Percentiles rank a stretch among this genome's conserved stretches.
Conservation (phyloP, 2,797 vertebrate species). For the Melanotaenia parkinsoni region DNA sequence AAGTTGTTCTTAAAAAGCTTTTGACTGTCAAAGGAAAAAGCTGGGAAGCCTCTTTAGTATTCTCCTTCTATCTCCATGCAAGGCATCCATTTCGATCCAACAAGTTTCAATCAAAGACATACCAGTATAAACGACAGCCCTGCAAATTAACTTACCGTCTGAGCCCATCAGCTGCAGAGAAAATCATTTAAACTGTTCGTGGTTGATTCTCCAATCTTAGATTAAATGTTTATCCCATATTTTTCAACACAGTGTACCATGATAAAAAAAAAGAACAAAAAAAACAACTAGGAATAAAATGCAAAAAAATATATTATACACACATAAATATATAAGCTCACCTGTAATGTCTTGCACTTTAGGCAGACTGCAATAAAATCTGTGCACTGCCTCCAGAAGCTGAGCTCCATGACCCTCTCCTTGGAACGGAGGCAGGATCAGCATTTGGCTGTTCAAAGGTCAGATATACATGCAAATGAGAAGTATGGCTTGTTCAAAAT, state of each 20-base stretch:
- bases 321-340: slow-evolving; percentile 56
- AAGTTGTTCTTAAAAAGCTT: slow-evolving; percentile 39
- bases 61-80: slow-evolving; percentile 47
- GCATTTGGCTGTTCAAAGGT: slow-evolving; percentile 91
- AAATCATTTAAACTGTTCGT: slow-evolving; percentile 38
- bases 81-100: slow-evolving; percentile 53
- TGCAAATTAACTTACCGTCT: slow-evolving; percentile 49
- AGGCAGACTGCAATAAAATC: slow-evolving; percentile 91
- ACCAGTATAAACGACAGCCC: slow-evolving; percentile 43
- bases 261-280: background rate
- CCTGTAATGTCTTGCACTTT: slow-evolving; percentile 98
- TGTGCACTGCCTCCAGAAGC: slow-evolving; percentile 96
- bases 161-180: slow-evolving; percentile 36
- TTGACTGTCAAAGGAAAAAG: slow-evolving; percentile 44
- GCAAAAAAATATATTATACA: background rate
- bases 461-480: slow-evolving; percentile 41
- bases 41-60: slow-evolving; percentile 60
- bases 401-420: slow-evolving; percentile 97
- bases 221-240: slow-evolving; percentile 31
- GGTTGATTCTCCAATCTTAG: slow-evolving; percentile 17
- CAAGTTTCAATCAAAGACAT: slow-evolving; percentile 56
- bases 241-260: slow-evolving; percentile 1
- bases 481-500: slow-evolving; percentile 31
- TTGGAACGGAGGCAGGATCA: slow-evolving; percentile 96
- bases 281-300: no score